These are phyloP conservation scores for Pyrrhosoma nymphula DNA, from an alignment of 2,888 invertebrate species.

Conservation along the genomic window DNA sequence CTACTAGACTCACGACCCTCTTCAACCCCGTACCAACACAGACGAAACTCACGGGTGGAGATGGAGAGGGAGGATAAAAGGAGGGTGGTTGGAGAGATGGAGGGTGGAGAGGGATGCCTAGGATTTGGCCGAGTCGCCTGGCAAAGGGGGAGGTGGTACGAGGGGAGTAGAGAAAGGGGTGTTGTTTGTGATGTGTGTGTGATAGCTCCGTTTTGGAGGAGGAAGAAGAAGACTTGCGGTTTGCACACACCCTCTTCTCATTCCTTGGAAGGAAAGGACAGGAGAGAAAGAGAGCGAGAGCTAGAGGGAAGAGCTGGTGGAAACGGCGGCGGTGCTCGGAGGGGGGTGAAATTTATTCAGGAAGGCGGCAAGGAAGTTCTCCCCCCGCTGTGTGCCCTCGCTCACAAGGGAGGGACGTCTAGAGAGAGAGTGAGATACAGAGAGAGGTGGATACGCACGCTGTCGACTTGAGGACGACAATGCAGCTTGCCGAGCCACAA, in stretches of 20 bases:
- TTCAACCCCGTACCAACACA: not conserved
- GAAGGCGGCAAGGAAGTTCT: not conserved
- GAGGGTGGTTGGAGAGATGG: no score
- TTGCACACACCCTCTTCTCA: not conserved
- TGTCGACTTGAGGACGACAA: not conserved
- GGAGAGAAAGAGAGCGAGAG: no score
- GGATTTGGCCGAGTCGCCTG: no score
- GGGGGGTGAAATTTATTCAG: conserved; percentile 35
- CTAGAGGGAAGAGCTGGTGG: not conserved
- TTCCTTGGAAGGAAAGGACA: not conserved
- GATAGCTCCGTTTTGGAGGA: not conserved
- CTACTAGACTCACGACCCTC: not conserved
- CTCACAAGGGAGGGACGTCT: not conserved
- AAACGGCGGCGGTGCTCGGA: not conserved
- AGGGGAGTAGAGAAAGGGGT: not conserved
- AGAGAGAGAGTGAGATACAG: not conserved
- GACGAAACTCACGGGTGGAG: not conserved
- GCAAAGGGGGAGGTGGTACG: not conserved
- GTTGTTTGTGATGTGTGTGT: not conserved
- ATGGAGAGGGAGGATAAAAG: not conserved
- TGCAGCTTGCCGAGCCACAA: not conserved
- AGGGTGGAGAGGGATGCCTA: no score
- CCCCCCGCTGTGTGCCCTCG: not conserved
- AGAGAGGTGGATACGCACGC: not conserved
- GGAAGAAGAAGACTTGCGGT: conserved; percentile 12